Evolutionary conservation across 2,113 vertebrate species (phyloP), one percentile per base, ranked within the genome.

Genomic region (Micromys minutus): DNA sequence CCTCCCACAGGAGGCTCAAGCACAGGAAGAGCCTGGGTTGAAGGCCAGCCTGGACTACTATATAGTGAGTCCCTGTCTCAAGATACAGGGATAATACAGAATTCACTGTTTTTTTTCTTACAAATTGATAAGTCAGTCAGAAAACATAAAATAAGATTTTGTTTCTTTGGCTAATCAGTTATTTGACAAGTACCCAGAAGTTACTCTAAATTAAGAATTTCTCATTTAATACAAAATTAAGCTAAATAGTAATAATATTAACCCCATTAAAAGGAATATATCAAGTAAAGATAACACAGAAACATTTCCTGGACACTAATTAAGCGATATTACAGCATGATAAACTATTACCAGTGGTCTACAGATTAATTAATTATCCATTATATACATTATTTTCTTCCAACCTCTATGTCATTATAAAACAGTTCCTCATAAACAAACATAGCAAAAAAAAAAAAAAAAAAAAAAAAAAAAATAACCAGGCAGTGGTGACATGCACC

Each of bases 121-220:
- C 61, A 90, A 88, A 84, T 87, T 69, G 57, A 42, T 22, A 93
- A n/a, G n/a, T 52, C 3, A 13, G 21, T 89, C 63, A 92, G 29
- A 91, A 36, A 95, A 39, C 57, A 95, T 36, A 15, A 83, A 39
- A 94, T 13, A 67, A 13, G 39, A 42, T 63, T 63, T 76, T 47
- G 19, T 90, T 87, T 88, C 17, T 55, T 39, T 55, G 45, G 22
- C 55, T 77, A 96, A 59, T 36, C 55, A 94, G 42, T 55, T 91
- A 93, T 26, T 59, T 89, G 12, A 39, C 13, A 94, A 94, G 15
- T 39, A 94, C 2, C 22, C 34, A 89, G 7, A 89, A 87, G 17
- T 80, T 90, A 65, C 39, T 90, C 63, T 69, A 63, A 89, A 80
- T 84, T 74, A 76, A 71, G 72, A 74, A 96, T 94, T 91, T 93